Base-by-base conservation (phyloP, 2,888 invertebrate species). In the Eupithecia abbreviata region DNA sequence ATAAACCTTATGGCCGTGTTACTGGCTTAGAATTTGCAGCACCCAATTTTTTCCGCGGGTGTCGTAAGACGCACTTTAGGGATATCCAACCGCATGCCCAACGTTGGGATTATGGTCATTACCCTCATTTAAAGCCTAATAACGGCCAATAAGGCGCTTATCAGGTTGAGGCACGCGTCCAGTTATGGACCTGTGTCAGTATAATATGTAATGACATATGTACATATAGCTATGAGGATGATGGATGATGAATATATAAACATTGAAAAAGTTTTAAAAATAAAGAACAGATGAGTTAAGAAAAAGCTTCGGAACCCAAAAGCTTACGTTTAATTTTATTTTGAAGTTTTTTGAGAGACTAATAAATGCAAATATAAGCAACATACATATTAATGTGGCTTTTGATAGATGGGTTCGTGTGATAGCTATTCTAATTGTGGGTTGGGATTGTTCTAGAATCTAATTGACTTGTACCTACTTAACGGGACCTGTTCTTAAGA, bases 311-410 rank as follows among this genome's bases (percentile, higher is more conserved):
- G 62, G 58, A 62, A 62, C 62, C 62, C 62, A 62, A 62, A 62
- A 18, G 30, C 30, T 30, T 58, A 58, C 18, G 62, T 30, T 1
- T 3, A 12, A 10, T 62, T 62, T 10, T 10, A n/a, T 4, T 30
- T 30, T 18, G 18, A 62, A 12, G 30, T 30, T 62, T 62, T 62
- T 30, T 30, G 18, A 2, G 30, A 62, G 62, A 62, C 62, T 62
- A 30, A 62, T 62, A 62, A 62, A 62, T 62, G 62, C 62, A 62
- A 62, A 62, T 62, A 62, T 62, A 30, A 2, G 62, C 62, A 62
- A 30, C 30, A 62, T 30, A 62, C 30, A 18, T 55, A 18, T 30
- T 62, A 10, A 62, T 30, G 18, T 62, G 18, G 62, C 30, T 62
- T 62, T 30, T 62, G 12, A 62, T 62, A 30, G 62, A 30, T 62